A percentile compares a stretch with the other conserved stretches of the same genome.
Conservation (phyloP, 2,888 invertebrate genomes). For the Encarsia formosa region DNA sequence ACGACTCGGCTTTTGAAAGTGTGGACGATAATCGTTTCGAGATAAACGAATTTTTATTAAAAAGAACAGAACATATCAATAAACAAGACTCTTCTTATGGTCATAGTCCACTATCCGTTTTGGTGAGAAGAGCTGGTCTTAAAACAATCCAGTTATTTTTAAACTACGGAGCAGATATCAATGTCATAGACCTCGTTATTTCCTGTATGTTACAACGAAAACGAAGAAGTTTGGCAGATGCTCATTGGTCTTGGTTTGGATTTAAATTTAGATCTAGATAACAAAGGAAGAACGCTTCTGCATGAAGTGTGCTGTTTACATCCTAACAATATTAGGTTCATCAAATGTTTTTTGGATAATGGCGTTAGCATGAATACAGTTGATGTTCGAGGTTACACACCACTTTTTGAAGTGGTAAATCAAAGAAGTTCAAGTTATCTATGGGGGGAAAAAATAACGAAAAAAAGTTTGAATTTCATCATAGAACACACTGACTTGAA, state of each 20-base stretch:
- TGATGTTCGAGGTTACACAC: no score
- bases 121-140: not conserved
- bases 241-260: not conserved
- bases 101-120: not conserved
- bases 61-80: not conserved
- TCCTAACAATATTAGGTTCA: no score
- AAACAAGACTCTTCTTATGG: not conserved
- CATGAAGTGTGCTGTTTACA: no score
- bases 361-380: no score
- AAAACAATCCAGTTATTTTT: not conserved
- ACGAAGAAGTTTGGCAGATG: not conserved
- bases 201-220: not conserved
- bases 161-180: not conserved
- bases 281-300: no score
- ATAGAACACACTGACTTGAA: no score
- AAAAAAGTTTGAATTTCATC: no score
- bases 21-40: not conserved
- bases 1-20: not conserved
- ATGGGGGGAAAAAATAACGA: no score
- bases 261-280: no score
- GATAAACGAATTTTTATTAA: not conserved
- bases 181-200: not conserved
- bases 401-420: no score
- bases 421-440: no score
- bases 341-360: no score